Conservation (phyloP, 2,113 vertebrate genomes). For the Lynx canadensis region DNA sequence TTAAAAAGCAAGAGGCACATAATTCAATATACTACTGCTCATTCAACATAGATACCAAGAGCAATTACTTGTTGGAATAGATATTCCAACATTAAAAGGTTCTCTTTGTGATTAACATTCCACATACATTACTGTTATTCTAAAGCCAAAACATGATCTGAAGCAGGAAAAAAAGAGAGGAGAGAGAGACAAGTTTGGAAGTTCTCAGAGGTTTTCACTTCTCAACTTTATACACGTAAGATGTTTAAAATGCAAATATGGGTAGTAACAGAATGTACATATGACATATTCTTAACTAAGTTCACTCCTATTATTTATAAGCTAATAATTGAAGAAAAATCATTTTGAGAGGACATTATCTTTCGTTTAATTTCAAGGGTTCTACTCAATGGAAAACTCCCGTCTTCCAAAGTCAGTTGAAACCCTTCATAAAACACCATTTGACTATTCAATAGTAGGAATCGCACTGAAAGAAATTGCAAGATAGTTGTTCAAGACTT, state of each 20-base stretch:
- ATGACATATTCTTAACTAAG: background rate
- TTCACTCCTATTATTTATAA: background rate
- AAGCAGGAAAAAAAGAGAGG: background rate
- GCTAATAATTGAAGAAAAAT: background rate
- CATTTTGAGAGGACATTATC: background rate
- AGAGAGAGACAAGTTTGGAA: background rate
- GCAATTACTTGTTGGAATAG: background rate
- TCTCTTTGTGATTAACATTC: background rate
- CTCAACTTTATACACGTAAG: background rate
- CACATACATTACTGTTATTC: background rate
- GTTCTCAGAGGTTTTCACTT: background rate
- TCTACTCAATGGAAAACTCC: background rate
- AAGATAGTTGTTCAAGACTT: constrained; percentile 57
- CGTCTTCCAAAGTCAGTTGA: background rate
- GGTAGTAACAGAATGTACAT: background rate
- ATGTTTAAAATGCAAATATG: background rate
- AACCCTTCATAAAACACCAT: constrained; percentile 15
- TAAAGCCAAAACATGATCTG: background rate
- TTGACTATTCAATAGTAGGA: background rate
- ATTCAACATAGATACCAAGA: background rate
- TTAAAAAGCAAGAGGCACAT: background rate
- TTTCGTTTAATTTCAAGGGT: constrained; percentile 45
- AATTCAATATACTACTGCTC: background rate
- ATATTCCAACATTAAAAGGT: rapidly evolving
- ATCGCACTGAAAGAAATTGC: constrained; percentile 36